Percentiles rank a stretch among this genome's conserved stretches.
phyloP scores from a whole-genome alignment of 2,113 vertebrate species.

The Cyprinodon brontotheroides region DNA sequence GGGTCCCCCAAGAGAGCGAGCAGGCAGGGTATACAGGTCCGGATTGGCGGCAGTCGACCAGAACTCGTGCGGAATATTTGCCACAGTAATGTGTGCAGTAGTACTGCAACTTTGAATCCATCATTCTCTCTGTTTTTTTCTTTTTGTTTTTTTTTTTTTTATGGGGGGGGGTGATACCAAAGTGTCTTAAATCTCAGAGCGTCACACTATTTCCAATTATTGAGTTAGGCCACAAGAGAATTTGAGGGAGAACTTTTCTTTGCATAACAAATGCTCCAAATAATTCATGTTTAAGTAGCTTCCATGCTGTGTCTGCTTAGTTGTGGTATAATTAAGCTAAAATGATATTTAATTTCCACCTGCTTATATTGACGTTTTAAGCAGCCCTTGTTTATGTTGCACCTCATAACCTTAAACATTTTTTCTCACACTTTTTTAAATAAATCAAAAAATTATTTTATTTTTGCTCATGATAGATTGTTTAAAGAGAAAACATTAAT shows the following conservation, averaged over 20 bases:
- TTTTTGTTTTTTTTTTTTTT: no score
- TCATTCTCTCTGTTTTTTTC: constrained; percentile 24
- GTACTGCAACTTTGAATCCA: constrained; percentile 53
- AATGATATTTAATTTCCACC: constrained; percentile 43
- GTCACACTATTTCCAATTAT: constrained; percentile 54
- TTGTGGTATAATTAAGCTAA: constrained; percentile 50
- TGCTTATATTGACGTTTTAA: constrained; percentile 35
- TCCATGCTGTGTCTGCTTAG: constrained; percentile 30
- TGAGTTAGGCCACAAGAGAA: constrained; percentile 42
- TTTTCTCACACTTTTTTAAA: no score
- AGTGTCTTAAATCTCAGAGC: constrained; percentile 40
- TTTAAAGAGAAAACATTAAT: no score
- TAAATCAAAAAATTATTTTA: no score
- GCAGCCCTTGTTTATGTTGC: constrained; percentile 4
- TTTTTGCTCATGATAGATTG: no score
- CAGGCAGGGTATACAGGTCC: constrained; percentile 73
- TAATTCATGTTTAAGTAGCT: constrained; percentile 60
- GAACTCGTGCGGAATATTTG: constrained; percentile 78
- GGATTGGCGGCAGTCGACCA: constrained; percentile 72
- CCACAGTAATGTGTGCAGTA: constrained; percentile 65
- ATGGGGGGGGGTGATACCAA: constrained; percentile 34
- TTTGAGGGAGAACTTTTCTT: background rate
- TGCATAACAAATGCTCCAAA: constrained; percentile 59
- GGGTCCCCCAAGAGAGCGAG: constrained; percentile 73
- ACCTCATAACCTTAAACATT: no score